Conservation (phyloP, 2,113 vertebrate genomes). For the Herpailurus yagouaroundi region DNA sequence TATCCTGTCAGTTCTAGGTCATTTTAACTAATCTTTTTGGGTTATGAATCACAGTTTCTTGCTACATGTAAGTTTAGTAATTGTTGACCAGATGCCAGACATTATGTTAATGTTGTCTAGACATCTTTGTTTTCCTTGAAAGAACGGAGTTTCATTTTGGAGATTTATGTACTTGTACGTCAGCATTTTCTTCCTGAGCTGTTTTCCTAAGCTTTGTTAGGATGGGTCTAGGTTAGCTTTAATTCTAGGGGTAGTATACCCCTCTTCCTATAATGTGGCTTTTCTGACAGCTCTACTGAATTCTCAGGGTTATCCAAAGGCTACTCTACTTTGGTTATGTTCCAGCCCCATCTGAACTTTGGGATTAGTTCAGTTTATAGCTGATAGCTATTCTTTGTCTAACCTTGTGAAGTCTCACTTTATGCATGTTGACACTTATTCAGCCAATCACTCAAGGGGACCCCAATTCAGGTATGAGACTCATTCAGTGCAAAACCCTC, state of each 20-base stretch:
- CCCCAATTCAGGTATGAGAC: not conserved
- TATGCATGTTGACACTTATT: not conserved
- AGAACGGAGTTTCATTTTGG: not conserved
- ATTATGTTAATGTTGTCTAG: not conserved
- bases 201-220: conserved; percentile 13
- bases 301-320: not conserved
- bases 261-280: not conserved
- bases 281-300: not conserved
- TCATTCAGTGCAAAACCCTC: not conserved
- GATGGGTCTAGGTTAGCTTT: conserved; percentile 2
- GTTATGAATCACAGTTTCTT: conserved; percentile 1
- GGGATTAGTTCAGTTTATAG: not conserved
- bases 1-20: conserved; percentile 1
- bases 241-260: not conserved
- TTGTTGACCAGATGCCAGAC: not conserved
- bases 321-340: not conserved
- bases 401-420: not conserved
- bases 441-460: not conserved
- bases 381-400: not conserved
- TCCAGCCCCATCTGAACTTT: not conserved
- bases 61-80: not conserved
- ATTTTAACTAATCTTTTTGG: not conserved
- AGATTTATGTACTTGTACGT: not conserved
- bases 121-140: conserved; percentile 19
- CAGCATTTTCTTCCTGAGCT: not conserved